phyloP scores from a whole-genome alignment of 2,888 invertebrate species.

The Lottia scabra region DNA sequence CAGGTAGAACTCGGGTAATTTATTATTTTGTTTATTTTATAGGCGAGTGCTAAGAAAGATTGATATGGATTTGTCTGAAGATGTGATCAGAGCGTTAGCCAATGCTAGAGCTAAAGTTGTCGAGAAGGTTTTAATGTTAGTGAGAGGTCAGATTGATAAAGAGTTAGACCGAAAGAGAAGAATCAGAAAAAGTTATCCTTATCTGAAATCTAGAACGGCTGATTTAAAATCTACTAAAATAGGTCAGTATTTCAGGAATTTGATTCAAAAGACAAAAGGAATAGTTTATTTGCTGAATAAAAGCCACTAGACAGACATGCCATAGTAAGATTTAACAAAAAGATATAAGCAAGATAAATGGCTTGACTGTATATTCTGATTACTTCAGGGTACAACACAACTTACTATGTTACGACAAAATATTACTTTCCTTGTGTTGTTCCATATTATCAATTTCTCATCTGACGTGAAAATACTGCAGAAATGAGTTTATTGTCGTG shows the following conservation, averaged over 20 bases:
- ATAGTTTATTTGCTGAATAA: too few species aligned
- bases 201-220: not conserved
- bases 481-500: too few species aligned
- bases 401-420: too few species aligned
- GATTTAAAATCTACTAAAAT: not conserved
- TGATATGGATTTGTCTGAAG: constrained; percentile 55
- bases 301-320: too few species aligned
- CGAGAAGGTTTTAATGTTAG: constrained; percentile 53
- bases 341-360: too few species aligned
- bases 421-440: too few species aligned
- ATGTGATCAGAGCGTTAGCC: constrained; percentile 50
- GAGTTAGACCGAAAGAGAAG: constrained; percentile 35
- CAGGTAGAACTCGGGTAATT: not conserved
- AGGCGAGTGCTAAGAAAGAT: constrained; percentile 49
- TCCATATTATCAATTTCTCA: too few species aligned
- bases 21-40: constrained; percentile 15
- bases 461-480: too few species aligned
- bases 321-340: too few species aligned
- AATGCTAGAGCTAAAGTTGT: constrained; percentile 50
- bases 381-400: too few species aligned
- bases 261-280: not conserved
- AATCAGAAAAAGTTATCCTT: not conserved
- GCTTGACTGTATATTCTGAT: too few species aligned
- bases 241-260: not conserved
- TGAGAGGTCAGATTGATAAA: constrained; percentile 54